A percentile compares a stretch with the other conserved stretches of the same genome.
These are phyloP conservation scores for Rhyzopertha dominica DNA, from an alignment of 1,140 invertebrate genomes.

Conservation along the genomic window DNA sequence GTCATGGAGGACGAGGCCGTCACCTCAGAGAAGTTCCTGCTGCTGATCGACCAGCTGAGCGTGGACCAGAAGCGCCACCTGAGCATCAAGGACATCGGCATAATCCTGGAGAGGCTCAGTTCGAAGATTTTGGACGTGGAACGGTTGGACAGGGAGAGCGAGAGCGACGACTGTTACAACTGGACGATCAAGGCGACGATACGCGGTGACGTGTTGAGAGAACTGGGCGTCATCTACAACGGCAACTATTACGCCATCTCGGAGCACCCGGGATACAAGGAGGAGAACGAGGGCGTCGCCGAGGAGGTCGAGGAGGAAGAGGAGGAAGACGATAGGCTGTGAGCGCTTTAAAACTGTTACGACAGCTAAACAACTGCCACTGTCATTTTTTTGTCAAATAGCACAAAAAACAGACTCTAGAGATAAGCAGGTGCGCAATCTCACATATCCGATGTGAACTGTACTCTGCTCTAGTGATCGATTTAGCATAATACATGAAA, in stretches of 20 bases:
- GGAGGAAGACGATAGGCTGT: slow-evolving; percentile 73
- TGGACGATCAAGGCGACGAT: slow-evolving; percentile 83
- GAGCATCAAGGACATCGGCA: slow-evolving; percentile 91
- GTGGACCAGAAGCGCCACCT: slow-evolving; percentile 86
- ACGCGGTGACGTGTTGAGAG: slow-evolving; percentile 78
- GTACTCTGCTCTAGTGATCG: slow-evolving; percentile 18
- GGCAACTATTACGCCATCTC: slow-evolving; percentile 93
- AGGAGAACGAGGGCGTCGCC: slow-evolving; percentile 75
- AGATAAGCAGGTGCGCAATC: slow-evolving; percentile 33
- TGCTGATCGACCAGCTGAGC: slow-evolving; percentile 87
- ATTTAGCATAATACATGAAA: slow-evolving; percentile 13
- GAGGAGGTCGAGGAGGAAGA: slow-evolving; percentile 77
- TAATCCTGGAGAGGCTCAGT: slow-evolving; percentile 84
- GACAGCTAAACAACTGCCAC: slow-evolving; percentile 47
- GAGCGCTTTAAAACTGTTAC: slow-evolving; percentile 44
- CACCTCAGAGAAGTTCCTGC: slow-evolving; percentile 84
- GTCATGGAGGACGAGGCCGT: slow-evolving; percentile 83
- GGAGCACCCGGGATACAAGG: slow-evolving; percentile 87
- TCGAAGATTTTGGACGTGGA: slow-evolving; percentile 92
- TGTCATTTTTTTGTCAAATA: slow-evolving; percentile 33
- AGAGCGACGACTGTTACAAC: slow-evolving; percentile 80
- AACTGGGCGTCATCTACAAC: slow-evolving; percentile 91
- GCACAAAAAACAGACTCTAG: slow-evolving; percentile 37
- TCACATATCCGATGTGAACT: slow-evolving; percentile 40
- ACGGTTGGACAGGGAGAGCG: slow-evolving; percentile 80